Evolutionary conservation across 2,797 vertebrate species (phyloP), one percentile per base, ranked within the genome.

Genomic region (Enteromius paludinosus): DNA sequence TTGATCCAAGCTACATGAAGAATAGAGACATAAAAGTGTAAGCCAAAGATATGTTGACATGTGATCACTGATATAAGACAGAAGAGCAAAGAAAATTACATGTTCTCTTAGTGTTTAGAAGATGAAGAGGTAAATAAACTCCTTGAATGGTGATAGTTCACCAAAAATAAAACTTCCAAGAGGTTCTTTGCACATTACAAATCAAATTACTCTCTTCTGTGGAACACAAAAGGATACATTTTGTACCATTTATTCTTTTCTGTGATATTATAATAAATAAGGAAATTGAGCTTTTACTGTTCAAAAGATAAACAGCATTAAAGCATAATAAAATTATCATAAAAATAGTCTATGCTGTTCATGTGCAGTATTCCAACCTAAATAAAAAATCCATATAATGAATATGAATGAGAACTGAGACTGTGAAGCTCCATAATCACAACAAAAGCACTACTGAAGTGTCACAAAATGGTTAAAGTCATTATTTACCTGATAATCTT

Each of bases 1-100:
- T 76, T 76, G 28, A 82, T 86, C 43, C 41, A 65, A 52, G n/a
- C 2, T 69, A 56, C 54, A 74, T 74, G 43, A 71, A 41, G n/a
- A 54, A 66, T 38, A 66, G 25, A 52, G 17, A 72, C 47, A 72
- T 52, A 72, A 72, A 49, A 73, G 66, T 43, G 38, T 43, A 73
- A 52, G 45, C 47, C 45, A 73, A 54, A 73, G 15, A 73, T 49
- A 52, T 72, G 47, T 72, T 2, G 1, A 30, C 0, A 18, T 54
- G 47, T 18, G 47, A 68, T 68, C 33, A 79, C 38, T 69, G n/a
- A 68, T 5, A 38, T 49, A 64, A 38, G 33, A 18, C 76, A 52
- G 20, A 5, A 11, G 62, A 35, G 20, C 2, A n/a, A 5, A 30
- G 12, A 30, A 20, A 61, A 75, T 59, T 18, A 33, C 10, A 75